Evolutionary conservation across 1,140 invertebrate species (phyloP), one percentile per base, ranked within the genome.

Genomic region (Arion vulgaris): DNA sequence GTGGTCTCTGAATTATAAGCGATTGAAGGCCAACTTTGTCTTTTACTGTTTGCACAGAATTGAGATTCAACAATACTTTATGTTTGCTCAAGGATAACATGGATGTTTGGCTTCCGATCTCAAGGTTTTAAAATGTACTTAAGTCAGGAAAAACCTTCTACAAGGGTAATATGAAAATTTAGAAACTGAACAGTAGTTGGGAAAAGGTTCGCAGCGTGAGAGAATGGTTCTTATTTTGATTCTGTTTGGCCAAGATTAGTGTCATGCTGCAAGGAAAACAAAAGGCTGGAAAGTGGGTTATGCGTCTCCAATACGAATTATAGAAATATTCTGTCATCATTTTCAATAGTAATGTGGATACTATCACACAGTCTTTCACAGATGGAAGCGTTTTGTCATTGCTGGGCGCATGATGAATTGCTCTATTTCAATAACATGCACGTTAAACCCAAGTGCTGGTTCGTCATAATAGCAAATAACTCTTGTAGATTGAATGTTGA

Each of bases 241-340:
- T 32, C n/a, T 66, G 62, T 66, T 66, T 66, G 62, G n/a, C 17
- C 32, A 66, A 66, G 62, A 66, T 66, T 66, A 66, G 62, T 66
- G 62, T 66, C 62, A 66, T 32, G 62, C 11, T 32, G 28, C 7
- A 66, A 66, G 32, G 53, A 32, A 28, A 66, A 66, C 62, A 66
- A 66, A 34, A 66, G 62, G 19, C 53, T 28, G n/a, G 62, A 66
- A 66, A 66, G 62, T 66, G 11, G 53, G 53, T 57, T 57, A 19
- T 9, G 26, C 26, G 26, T 5, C 53, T 57, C 53, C 53, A 57
- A 23, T n/a, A 19, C 53, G 26, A 57, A 9, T 57, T 57, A 57
- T 5, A 2, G 53, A 57, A 57, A 57, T 57, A 57, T n/a, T n/a
- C 53, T 19, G 53, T 57, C 53, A 57, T 57, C 53, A 57, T 11